Conservation (phyloP, 2,888 invertebrate genomes). For the Fragum fragum region DNA sequence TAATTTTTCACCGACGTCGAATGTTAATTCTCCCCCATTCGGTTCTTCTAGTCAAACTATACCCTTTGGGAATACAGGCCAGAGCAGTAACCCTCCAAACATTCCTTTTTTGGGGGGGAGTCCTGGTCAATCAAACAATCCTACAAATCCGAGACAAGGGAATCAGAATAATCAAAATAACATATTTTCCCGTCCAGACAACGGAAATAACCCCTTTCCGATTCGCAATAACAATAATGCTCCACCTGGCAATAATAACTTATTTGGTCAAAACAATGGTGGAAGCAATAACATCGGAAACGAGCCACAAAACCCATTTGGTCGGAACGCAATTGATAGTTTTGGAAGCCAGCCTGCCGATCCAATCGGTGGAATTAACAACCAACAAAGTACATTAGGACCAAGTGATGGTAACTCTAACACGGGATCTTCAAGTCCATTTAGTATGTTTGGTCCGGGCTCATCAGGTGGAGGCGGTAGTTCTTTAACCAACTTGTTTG, state of each 20-base stretch:
- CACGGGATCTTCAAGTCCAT: slow-evolving; percentile 1
- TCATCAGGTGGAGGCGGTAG: slow-evolving; percentile 16
- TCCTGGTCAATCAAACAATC: neutral
- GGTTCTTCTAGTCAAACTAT: slow-evolving; percentile 4
- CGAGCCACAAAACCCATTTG: neutral
- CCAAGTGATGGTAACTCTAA: slow-evolving; percentile 13
- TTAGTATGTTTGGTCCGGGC: slow-evolving; percentile 32
- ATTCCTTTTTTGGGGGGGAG: neutral
- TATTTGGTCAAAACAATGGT: slow-evolving; percentile 22
- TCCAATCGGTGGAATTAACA: slow-evolving; percentile 9
- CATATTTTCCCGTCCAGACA: neutral
- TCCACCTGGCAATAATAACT: neutral
- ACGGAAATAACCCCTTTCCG: neutral
- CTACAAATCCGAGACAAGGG: neutral
- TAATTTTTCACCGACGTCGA: neutral
- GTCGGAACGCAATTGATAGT: too few species aligned
- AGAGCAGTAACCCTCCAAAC: neutral
- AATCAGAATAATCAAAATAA: slow-evolving; percentile 2
- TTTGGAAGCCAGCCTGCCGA: neutral
- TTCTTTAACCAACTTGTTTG: slow-evolving; percentile 1
- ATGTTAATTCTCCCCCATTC: slow-evolving; percentile 17
- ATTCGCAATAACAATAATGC: neutral
- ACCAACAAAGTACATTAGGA: neutral
- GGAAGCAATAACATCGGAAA: neutral
- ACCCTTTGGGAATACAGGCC: neutral